These are phyloP conservation scores for Paradoxurus hermaphroditus DNA, from an alignment of 2,113 vertebrate species.

Conservation along the genomic window DNA sequence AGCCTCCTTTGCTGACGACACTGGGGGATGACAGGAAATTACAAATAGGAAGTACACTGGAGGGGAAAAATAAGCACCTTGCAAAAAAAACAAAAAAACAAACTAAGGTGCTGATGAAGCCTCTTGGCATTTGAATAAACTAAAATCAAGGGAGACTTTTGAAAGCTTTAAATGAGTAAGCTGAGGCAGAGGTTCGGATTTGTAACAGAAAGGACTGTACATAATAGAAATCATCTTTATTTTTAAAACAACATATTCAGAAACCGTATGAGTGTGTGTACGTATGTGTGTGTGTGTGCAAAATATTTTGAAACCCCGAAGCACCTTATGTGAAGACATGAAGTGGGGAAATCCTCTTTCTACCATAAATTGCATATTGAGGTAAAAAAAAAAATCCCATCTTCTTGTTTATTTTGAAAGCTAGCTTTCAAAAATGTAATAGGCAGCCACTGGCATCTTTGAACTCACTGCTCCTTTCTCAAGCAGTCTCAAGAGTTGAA, in stretches of 20 bases:
- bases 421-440: slow-evolving; percentile 12
- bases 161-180: not conserved
- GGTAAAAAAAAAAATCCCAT: not conserved
- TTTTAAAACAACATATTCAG: slow-evolving; percentile 5
- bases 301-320: not conserved
- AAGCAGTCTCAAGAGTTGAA: slow-evolving; percentile 33
- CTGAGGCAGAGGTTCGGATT: not conserved
- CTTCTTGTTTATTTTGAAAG: slow-evolving; percentile 36
- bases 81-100: not conserved
- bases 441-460: not conserved
- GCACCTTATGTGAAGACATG: not conserved
- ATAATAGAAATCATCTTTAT: not conserved
- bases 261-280: not conserved
- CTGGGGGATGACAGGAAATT: not conserved
- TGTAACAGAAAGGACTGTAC: not conserved
- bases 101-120: slow-evolving; percentile 6
- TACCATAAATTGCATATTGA: not conserved
- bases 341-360: not conserved
- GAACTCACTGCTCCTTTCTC: slow-evolving; percentile 27
- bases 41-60: not conserved
- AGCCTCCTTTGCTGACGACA: slow-evolving; percentile 48
- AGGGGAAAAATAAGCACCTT: slow-evolving; percentile 38
- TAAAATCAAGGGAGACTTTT: not conserved
- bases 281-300: no score
- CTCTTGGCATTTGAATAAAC: not conserved